phyloP scores from a whole-genome alignment of 2,797 vertebrate species.

The Yasuhikotakia modesta region DNA sequence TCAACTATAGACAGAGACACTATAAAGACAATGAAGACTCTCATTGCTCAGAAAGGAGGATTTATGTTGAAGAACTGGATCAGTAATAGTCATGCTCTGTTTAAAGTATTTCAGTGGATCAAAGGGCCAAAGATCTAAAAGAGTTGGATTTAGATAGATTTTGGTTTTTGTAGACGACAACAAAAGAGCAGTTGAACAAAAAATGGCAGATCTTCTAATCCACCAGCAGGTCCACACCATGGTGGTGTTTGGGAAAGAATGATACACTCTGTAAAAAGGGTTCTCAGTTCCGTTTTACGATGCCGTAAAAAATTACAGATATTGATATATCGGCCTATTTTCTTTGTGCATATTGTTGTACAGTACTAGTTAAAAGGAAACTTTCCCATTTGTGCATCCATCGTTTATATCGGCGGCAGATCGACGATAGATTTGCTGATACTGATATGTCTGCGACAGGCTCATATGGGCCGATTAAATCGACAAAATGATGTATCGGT shows the following conservation, averaged over 20 bases:
- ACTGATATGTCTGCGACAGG: too few species aligned
- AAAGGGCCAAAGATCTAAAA: neutral
- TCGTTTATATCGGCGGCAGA: too few species aligned
- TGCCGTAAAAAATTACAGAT: too few species aligned
- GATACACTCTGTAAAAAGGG: neutral
- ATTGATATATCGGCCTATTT: too few species aligned
- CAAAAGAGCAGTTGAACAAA: neutral
- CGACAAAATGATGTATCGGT: too few species aligned
- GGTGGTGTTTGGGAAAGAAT: neutral
- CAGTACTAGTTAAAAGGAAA: too few species aligned
- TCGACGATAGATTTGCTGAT: too few species aligned
- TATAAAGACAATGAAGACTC: neutral
- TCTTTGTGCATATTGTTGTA: too few species aligned
- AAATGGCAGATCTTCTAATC: slow-evolving; percentile 1
- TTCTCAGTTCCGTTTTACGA: neutral
- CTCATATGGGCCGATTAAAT: too few species aligned
- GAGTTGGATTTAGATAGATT: neutral
- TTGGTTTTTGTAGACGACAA: neutral
- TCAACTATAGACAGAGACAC: neutral
- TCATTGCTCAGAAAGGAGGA: neutral
- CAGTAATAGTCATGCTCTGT: neutral
- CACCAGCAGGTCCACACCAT: neutral
- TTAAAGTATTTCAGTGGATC: neutral
- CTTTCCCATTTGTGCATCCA: too few species aligned
- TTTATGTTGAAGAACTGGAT: neutral